Evolutionary conservation across 2,888 invertebrate species (phyloP).

Genomic region (Microplitis deprimator): DNA sequence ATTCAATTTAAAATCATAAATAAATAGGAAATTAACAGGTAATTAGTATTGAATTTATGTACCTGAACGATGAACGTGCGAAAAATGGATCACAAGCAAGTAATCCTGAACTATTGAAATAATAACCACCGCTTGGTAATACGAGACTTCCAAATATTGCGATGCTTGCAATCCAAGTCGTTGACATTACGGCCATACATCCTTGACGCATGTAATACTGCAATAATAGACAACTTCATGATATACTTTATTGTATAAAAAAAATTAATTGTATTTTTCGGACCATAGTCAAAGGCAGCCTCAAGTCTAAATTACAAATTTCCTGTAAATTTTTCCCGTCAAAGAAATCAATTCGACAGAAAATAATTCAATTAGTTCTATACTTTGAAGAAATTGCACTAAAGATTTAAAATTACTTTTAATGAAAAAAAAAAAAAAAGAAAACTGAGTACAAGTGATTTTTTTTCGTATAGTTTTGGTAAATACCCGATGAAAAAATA

Average conservation of each 20-base stretch:
- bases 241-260: neutral
- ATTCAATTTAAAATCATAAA: neutral
- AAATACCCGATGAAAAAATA: too few species aligned
- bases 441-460: too few species aligned
- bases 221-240: neutral
- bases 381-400: too few species aligned
- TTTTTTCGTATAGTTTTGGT: too few species aligned
- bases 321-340: too few species aligned
- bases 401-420: too few species aligned
- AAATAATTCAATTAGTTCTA: too few species aligned
- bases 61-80: conserved; percentile 80
- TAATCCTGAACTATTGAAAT: conserved; percentile 88
- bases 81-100: conserved; percentile 92
- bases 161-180: conserved; percentile 89
- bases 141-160: conserved; percentile 88
- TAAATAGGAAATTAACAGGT: neutral
- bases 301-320: too few species aligned
- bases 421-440: too few species aligned
- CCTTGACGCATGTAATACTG: conserved; percentile 78
- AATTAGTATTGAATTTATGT: neutral
- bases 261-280: conserved; percentile 45
- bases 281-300: too few species aligned
- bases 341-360: too few species aligned
- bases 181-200: conserved; percentile 87
- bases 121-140: conserved; percentile 88